These are phyloP conservation scores for Eulacestoma nigropectus DNA, from an alignment of 2,113 vertebrate species.

Conservation along the genomic window DNA sequence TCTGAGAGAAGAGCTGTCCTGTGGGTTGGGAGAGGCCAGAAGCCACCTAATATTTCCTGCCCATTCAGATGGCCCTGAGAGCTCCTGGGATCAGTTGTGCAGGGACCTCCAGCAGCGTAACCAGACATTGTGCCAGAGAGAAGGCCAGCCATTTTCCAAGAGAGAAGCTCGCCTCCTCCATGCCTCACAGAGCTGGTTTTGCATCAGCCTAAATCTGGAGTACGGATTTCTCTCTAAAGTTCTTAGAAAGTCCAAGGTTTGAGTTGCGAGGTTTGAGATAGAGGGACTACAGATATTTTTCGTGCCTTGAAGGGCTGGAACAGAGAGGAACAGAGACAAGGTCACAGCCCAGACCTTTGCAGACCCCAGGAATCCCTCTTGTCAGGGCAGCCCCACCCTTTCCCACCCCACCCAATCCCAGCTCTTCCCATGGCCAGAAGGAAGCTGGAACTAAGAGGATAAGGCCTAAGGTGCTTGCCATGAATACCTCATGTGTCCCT, in stretches of 20 bases:
- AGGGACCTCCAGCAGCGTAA: not conserved
- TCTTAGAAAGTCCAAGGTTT: not conserved
- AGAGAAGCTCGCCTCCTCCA: not conserved
- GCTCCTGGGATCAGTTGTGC: not conserved
- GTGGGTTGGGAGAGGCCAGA: not conserved
- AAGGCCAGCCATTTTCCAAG: not conserved
- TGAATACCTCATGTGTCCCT: too few relatives aligned
- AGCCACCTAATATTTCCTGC: not conserved
- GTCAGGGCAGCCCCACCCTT: not conserved
- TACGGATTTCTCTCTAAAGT: not conserved
- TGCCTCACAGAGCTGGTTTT: not conserved
- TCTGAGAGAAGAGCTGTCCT: not conserved
- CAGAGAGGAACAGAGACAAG: not conserved
- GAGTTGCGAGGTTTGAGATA: not conserved
- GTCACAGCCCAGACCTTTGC: not conserved
- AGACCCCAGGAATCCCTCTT: not conserved
- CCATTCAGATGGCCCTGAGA: not conserved
- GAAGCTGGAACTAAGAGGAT: not conserved
- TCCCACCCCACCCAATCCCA: not conserved
- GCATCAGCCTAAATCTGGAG: not conserved
- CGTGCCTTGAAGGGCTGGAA: not conserved
- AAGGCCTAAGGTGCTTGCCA: not conserved
- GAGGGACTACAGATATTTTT: not conserved
- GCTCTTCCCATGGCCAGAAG: not conserved
- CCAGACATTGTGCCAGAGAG: not conserved